These are phyloP conservation scores for Nothoprocta perdicaria DNA, from an alignment of 2,113 vertebrate genomes.

Conservation along the genomic window DNA sequence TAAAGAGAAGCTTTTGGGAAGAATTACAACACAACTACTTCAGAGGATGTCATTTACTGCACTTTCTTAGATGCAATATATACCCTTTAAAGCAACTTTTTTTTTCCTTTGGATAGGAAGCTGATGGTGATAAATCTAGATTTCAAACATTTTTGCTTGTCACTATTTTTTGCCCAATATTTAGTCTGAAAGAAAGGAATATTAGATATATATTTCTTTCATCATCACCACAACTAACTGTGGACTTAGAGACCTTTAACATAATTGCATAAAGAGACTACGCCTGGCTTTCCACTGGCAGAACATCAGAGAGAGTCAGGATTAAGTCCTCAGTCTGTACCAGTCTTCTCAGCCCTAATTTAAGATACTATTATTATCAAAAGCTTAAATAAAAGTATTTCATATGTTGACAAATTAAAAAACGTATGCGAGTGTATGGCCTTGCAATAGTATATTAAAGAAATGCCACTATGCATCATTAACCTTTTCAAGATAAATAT, in stretches of 20 bases:
- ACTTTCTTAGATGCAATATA: neutral
- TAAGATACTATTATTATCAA: neutral
- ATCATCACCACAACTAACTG: neutral
- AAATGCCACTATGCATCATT: neutral
- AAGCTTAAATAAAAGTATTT: neutral
- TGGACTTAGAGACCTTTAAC: neutral
- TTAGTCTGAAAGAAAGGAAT: neutral
- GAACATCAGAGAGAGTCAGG: neutral
- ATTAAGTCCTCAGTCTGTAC: neutral
- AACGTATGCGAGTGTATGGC: neutral
- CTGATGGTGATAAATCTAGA: neutral
- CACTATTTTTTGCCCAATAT: neutral
- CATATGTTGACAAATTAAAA: neutral
- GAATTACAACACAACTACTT: neutral
- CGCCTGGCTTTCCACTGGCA: neutral
- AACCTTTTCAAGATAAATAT: neutral
- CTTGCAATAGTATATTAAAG: neutral
- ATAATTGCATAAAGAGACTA: neutral
- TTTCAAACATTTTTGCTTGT: neutral
- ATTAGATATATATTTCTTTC: neutral
- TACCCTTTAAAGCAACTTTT: neutral
- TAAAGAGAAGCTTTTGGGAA: neutral
- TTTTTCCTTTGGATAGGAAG: neutral
- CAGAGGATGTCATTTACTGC: neutral
- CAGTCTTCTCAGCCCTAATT: neutral